Conservation (phyloP, 2,113 vertebrate genomes). For the Bos indicus region DNA sequence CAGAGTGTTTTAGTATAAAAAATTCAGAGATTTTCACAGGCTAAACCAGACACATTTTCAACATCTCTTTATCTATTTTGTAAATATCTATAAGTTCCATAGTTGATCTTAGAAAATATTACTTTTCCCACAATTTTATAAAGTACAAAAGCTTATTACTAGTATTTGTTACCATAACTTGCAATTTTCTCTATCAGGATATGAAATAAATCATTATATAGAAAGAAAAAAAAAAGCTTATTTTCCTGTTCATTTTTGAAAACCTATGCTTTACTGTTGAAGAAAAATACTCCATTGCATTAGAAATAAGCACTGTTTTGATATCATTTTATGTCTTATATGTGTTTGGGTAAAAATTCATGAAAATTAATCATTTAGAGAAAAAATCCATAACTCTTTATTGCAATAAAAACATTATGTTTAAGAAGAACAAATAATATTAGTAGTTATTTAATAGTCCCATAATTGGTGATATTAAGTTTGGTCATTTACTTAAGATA, state of each 20-base stretch:
- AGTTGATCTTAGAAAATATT: not conserved
- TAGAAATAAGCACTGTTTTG: not conserved
- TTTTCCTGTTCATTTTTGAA: not conserved
- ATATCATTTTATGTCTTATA: not conserved
- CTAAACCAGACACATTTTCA: not conserved
- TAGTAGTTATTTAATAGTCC: not conserved
- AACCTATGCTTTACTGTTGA: not conserved
- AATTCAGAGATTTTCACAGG: not conserved
- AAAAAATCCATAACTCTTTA: not conserved
- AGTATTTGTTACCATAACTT: not conserved
- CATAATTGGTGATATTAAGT: not conserved
- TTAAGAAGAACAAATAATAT: not conserved
- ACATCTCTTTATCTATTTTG: not conserved
- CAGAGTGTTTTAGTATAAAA: not conserved
- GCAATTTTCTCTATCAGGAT: not conserved
- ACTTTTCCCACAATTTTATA: not conserved
- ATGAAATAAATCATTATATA: not conserved
- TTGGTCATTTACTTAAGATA: not conserved
- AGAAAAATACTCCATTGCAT: not conserved
- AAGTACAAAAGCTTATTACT: not conserved
- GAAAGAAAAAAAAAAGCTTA: not conserved
- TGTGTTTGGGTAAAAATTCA: not conserved
- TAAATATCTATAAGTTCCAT: not conserved
- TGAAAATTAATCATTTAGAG: not conserved
- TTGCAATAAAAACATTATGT: not conserved